Evolutionary conservation across 2,113 vertebrate species (phyloP).

Genomic region (Austrofundulus limnaeus): DNA sequence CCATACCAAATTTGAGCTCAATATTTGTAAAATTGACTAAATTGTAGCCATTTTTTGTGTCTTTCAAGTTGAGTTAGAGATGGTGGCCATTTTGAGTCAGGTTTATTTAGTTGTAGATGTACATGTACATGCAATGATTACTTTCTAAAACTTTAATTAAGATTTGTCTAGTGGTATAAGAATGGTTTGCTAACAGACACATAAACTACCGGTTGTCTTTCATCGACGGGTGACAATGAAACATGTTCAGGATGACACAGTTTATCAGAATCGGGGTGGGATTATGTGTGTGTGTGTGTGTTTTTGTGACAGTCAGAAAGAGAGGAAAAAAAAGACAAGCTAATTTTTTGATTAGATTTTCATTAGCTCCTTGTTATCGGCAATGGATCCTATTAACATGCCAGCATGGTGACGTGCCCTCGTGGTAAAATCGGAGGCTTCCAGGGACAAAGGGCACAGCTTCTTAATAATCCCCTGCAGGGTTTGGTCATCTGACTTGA

Average conservation of each 20-base stretch:
- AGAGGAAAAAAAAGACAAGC: constrained; percentile 36
- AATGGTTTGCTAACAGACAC: no score
- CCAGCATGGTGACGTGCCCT: constrained; percentile 55
- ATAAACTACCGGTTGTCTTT: no score
- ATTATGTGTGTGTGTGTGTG: neutral
- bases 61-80: no score
- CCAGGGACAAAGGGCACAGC: constrained; percentile 22
- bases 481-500: constrained; percentile 53
- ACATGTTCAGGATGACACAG: neutral
- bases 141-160: no score
- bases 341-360: constrained; percentile 68
- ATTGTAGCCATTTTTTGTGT: no score
- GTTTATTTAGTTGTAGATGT: no score
- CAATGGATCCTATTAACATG: constrained; percentile 70
- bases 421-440: constrained; percentile 47
- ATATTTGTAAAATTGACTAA: no score
- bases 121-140: no score
- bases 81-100: no score
- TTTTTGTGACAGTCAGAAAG: constrained; percentile 20
- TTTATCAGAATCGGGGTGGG: neutral
- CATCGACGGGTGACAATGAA: no score
- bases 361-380: constrained; percentile 72
- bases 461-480: constrained; percentile 23
- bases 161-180: no score
- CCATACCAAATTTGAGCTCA: no score